Conservation (phyloP, 2,797 vertebrate genomes). For the Merluccius polli region DNA sequence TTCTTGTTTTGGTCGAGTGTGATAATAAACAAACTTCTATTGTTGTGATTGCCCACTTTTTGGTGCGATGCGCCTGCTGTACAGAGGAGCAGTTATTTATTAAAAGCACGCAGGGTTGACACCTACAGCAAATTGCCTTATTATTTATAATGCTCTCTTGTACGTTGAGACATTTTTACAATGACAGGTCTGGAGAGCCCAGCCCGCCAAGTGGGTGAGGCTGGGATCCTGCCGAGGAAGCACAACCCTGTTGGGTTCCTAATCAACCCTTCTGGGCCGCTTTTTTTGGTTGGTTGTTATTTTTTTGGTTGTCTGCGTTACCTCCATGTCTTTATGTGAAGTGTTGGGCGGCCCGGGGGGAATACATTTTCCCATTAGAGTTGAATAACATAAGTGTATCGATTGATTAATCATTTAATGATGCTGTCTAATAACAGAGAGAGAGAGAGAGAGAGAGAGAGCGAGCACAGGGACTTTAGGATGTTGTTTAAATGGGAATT, state of each 20-base stretch:
- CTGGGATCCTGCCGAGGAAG: conserved; percentile 34
- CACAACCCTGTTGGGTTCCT: neutral
- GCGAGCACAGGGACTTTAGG: no score
- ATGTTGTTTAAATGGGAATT: no score
- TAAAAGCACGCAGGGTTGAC: conserved; percentile 54
- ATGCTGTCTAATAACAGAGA: neutral
- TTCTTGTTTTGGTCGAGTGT: neutral
- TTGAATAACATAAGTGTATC: neutral
- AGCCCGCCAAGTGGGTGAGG: conserved; percentile 30
- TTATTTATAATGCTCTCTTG: conserved; percentile 67
- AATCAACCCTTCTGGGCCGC: neutral
- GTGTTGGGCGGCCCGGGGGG: neutral
- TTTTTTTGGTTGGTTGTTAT: neutral
- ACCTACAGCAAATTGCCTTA: conserved; percentile 64
- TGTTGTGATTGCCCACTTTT: neutral
- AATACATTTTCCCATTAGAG: neutral
- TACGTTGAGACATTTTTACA: conserved; percentile 60
- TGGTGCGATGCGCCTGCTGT: neutral
- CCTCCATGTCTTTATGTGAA: neutral
- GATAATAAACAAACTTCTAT: neutral
- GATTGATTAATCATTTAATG: neutral
- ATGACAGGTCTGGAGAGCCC: conserved; percentile 40
- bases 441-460: no score
- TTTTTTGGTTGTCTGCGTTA: neutral
- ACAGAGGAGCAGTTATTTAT: conserved; percentile 57